Evolutionary conservation across 2,113 vertebrate genomes (phyloP).

Genomic region (Helogale parvula): DNA sequence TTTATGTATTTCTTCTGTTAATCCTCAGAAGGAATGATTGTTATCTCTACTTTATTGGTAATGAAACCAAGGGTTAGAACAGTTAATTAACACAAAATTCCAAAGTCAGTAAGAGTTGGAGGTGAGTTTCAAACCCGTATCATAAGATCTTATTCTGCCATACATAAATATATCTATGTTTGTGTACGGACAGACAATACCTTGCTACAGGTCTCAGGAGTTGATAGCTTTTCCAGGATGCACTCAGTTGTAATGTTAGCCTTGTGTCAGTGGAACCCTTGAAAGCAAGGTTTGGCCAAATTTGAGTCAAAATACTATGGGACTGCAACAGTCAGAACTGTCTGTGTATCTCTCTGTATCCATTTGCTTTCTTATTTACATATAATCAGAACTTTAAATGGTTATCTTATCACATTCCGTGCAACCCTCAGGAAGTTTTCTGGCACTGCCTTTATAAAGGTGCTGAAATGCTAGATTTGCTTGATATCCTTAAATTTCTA

Average conservation of each 20-base stretch:
- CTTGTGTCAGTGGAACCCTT: background rate
- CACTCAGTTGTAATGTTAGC: background rate
- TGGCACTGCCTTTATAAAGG: background rate
- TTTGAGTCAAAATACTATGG: background rate
- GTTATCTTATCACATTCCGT: background rate
- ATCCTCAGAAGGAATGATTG: background rate
- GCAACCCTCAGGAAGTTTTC: background rate
- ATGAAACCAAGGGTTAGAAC: conserved; percentile 27
- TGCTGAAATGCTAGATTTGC: background rate
- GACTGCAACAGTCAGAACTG: background rate
- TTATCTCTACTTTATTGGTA: background rate
- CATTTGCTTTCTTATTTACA: background rate
- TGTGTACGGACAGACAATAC: background rate
- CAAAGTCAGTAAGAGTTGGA: background rate
- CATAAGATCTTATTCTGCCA: background rate
- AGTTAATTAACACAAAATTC: background rate
- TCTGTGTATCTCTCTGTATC: background rate
- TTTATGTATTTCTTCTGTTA: background rate
- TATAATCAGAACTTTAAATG: background rate
- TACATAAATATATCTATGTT: background rate
- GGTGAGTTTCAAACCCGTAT: background rate
- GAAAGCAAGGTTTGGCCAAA: background rate
- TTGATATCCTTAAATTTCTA: background rate
- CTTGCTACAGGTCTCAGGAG: background rate
- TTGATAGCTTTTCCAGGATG: background rate